Base-by-base conservation (phyloP, 2,888 invertebrate genomes). In the Papilio demoleus region DNA sequence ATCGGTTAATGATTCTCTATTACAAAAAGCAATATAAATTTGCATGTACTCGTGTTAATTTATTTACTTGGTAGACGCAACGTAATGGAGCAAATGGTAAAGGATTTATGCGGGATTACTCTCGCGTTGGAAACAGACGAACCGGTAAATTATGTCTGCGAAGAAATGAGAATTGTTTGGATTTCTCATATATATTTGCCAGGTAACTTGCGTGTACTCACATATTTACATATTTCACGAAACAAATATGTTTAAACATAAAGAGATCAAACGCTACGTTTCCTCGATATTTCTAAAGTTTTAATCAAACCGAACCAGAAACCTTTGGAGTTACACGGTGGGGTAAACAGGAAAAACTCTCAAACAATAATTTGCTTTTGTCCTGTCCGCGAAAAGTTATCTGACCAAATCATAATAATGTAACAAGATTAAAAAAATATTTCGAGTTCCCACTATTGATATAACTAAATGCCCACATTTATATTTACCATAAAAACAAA, bases 51-150 rank as follows among this genome's bases (percentile, higher is more conserved):
- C 56, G 56, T 64, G 61, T 70, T 70, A 69, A 72, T 74, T 70
- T 70, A 72, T 72, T 72, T 72, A 70, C 67, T 69, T 63, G 66
- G 70, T 68, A 69, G 34, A 53, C 65, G 64, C 47, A 64, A 61
- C 53, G 65, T 72, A 74, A 74, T 71, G 68, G 68, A 67, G 70
- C 70, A 68, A 66, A 67, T 66, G 66, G 60, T 70, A 65, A 64
- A 68, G 61, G 60, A 65, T 60, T 69, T 63, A 68, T 60, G 56
- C 61, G 69, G 70, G 60, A 65, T 68, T 65, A 68, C 65, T 69
- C 53, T 60, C 64, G 50, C 68, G 69, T 69, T 61, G 56, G 42
- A 67, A 47, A 64, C 67, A 66, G 59, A 58, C 63, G 68, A 71
- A 67, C 67, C 70, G 67, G 68, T 68, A 71, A 73, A 70, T 63